phyloP scores from a whole-genome alignment of 2,113 vertebrate genomes.

The Clupea harengus region DNA sequence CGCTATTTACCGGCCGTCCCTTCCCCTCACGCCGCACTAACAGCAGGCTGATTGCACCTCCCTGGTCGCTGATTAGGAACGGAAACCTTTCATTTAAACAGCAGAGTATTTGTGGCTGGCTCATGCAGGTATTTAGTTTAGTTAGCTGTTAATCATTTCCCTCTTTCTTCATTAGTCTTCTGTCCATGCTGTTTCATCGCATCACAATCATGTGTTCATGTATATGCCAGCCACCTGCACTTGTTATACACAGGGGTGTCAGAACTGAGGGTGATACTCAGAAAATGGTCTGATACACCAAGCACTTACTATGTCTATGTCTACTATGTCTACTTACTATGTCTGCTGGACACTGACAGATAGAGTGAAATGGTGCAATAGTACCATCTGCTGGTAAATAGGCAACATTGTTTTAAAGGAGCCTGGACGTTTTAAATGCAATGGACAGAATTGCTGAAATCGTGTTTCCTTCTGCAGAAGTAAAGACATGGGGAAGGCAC shows the following conservation, averaged over 20 bases:
- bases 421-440: neutral
- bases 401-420: neutral
- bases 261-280: neutral
- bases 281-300: no score
- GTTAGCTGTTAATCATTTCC: neutral
- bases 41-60: neutral
- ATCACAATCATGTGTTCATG: neutral
- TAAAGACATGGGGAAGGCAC: constrained; percentile 60
- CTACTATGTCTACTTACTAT: no score
- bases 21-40: neutral
- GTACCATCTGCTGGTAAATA: neutral
- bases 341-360: no score
- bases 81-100: neutral
- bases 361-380: neutral
- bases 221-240: neutral
- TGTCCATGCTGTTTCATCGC: neutral
- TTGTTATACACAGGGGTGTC: neutral
- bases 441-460: neutral
- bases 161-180: neutral
- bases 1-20: neutral
- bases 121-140: neutral
- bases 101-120: neutral
- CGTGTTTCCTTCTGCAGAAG: constrained; percentile 54
- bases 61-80: neutral
- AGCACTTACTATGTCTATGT: no score